These are phyloP conservation scores for Periophthalmus modestus DNA, from an alignment of 2,113 vertebrate genomes.

Conservation along the genomic window DNA sequence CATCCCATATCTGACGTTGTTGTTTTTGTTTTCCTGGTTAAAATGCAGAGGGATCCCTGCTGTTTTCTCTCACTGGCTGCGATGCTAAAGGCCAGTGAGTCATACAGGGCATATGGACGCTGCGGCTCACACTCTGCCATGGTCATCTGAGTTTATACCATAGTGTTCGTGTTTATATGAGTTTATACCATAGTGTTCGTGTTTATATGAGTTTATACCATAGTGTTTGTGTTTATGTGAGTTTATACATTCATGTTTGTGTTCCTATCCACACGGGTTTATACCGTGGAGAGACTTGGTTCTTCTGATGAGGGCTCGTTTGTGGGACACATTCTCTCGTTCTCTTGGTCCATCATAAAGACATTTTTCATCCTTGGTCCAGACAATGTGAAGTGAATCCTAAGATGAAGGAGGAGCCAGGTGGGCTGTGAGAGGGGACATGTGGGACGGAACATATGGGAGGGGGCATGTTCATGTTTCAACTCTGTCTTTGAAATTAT, in stretches of 20 bases:
- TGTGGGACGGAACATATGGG: no score
- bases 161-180: no score
- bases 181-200: no score
- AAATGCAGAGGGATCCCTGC: background rate
- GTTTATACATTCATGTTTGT: no score
- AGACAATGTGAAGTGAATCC: conserved; percentile 20
- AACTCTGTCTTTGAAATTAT: conserved; percentile 12
- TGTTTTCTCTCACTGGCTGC: background rate
- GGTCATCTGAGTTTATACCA: no score
- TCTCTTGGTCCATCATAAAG: conserved; percentile 22
- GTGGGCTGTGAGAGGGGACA: conserved; percentile 16
- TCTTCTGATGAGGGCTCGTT: background rate
- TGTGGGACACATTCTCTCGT: conserved; percentile 21
- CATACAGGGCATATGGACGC: conserved; percentile 26
- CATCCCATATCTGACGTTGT: background rate
- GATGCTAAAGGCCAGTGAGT: conserved; percentile 24
- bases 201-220: no score
- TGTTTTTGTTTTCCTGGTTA: background rate
- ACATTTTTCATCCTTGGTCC: conserved; percentile 16
- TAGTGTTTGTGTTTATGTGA: no score
- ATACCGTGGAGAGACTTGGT: background rate
- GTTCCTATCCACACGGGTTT: background rate
- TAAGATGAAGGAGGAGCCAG: conserved; percentile 26
- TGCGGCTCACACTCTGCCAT: background rate
- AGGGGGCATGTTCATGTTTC: conserved; percentile 1